Conservation (phyloP, 2,888 invertebrate genomes). For the Aporophyla nigra region DNA sequence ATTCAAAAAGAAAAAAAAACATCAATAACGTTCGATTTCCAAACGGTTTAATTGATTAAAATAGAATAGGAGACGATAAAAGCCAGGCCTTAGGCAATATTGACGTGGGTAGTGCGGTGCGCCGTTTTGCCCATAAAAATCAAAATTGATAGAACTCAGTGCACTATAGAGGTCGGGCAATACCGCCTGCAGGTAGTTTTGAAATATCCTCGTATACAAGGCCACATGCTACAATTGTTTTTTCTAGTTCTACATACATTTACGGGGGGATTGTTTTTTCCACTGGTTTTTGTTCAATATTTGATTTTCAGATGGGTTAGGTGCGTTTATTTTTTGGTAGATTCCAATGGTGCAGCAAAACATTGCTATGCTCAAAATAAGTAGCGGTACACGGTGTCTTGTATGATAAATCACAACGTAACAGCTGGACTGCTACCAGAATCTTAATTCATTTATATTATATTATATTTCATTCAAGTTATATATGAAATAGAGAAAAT, state of each 20-base stretch:
- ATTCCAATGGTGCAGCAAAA: background rate
- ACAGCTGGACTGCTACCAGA: no score
- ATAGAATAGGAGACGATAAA: constrained; percentile 19
- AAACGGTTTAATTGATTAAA: constrained; percentile 20
- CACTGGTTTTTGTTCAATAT: background rate
- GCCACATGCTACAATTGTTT: constrained; percentile 26
- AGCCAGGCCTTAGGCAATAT: constrained; percentile 19
- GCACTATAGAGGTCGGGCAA: constrained; percentile 23
- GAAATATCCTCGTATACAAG: constrained; percentile 30
- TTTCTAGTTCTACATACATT: constrained; percentile 15
- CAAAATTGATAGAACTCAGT: constrained; percentile 48
- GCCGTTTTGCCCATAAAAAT: constrained; percentile 42
- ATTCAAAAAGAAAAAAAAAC: background rate
- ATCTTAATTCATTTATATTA: no score
- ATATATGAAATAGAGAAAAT: background rate
- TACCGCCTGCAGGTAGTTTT: constrained; percentile 36
- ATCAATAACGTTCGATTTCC: background rate
- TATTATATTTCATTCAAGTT: no score
- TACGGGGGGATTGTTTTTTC: background rate
- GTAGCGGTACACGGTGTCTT: background rate
- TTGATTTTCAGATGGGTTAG: background rate
- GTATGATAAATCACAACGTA: background rate
- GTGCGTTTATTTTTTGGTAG: background rate
- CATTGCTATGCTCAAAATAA: background rate
- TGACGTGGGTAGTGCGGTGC: background rate